Evolutionary conservation across 2,797 vertebrate species (phyloP).

Genomic region (Dryobates pubescens): DNA sequence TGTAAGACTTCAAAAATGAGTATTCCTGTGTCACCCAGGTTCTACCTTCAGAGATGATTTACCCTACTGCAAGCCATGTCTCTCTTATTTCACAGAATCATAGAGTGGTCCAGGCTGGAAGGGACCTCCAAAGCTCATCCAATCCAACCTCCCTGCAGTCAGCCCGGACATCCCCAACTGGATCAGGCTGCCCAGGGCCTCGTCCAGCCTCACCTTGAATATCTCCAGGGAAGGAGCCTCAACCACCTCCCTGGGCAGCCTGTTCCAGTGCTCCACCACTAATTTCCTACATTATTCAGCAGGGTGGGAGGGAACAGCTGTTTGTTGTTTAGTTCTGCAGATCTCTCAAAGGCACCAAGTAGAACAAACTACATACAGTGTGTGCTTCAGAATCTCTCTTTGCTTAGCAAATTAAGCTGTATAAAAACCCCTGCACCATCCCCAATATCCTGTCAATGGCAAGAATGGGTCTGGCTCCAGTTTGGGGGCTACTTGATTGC

Average conservation of each 20-base stretch:
- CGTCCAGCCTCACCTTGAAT: too few relatives aligned
- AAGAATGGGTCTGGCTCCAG: too few relatives aligned
- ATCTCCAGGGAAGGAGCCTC: too few relatives aligned
- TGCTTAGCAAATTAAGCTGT: slow-evolving; percentile 51
- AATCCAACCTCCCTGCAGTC: too few relatives aligned
- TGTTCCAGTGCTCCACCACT: background rate
- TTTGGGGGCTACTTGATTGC: too few relatives aligned
- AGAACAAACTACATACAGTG: slow-evolving; percentile 6
- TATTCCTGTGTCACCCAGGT: slow-evolving; percentile 21
- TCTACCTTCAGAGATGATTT: slow-evolving; percentile 24
- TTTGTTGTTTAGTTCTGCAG: slow-evolving; percentile 39
- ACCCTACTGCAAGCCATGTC: background rate
- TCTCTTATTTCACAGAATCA: background rate
- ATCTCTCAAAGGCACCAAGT: slow-evolving; percentile 44
- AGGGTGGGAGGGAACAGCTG: background rate
- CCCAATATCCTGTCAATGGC: too few relatives aligned
- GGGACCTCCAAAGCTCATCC: too few relatives aligned
- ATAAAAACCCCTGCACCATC: too few relatives aligned
- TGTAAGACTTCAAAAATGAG: slow-evolving; percentile 6
- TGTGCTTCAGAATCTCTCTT: slow-evolving; percentile 26
- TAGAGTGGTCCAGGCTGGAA: too few relatives aligned
- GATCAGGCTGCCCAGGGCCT: too few relatives aligned
- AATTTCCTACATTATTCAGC: slow-evolving; percentile 48
- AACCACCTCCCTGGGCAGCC: too few relatives aligned
- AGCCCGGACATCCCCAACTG: too few relatives aligned